A percentile compares a stretch with the other conserved stretches of the same genome.
Evolutionary conservation across 2,797 vertebrate species (phyloP).

Genomic region (Sternarchorhynchus goeldii): DNA sequence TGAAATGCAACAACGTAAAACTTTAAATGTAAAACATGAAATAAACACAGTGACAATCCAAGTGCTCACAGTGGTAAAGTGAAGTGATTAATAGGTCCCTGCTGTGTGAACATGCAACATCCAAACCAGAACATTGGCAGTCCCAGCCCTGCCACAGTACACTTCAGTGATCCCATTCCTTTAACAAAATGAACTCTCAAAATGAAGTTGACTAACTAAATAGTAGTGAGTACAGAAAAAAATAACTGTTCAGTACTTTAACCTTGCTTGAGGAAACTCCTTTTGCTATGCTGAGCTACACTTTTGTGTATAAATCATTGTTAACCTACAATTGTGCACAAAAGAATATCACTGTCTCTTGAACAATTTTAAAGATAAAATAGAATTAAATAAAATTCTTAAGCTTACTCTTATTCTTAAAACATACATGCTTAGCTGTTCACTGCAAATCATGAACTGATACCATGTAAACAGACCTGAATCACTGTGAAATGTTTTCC

Average conservation of each 20-base stretch:
- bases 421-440: constrained; percentile 18
- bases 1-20: constrained; percentile 17
- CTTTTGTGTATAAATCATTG: no score
- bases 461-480: background rate
- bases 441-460: background rate
- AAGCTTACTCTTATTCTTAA: background rate
- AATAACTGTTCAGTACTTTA: background rate
- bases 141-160: background rate
- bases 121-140: background rate
- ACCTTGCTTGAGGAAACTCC: background rate
- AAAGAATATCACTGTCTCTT: background rate
- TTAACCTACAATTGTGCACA: background rate
- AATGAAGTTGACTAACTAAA: background rate
- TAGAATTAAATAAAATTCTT: background rate
- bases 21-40: background rate
- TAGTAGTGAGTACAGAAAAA: background rate
- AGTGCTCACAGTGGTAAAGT: constrained; percentile 9
- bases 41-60: background rate
- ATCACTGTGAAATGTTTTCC: background rate
- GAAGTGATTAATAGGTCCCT: constrained; percentile 14
- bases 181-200: background rate
- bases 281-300: background rate
- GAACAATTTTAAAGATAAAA: background rate
- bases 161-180: background rate
- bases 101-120: background rate